Evolutionary conservation across 2,797 vertebrate species (phyloP).

Genomic region (Apogon hyalosoma): DNA sequence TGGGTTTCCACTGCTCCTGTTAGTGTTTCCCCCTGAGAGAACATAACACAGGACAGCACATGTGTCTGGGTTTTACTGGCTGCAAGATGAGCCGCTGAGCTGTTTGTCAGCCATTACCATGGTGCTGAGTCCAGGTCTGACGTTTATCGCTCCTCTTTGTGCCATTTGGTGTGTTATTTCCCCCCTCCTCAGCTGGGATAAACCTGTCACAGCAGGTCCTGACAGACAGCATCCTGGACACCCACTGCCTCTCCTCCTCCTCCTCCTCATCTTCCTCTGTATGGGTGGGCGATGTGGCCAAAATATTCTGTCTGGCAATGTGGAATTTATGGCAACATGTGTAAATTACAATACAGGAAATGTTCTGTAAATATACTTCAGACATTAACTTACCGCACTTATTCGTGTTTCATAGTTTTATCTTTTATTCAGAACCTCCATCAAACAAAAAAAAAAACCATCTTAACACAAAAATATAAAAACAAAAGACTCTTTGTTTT

Average conservation of each 20-base stretch:
- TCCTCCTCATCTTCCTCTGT: conserved; percentile 10
- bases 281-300: too few species aligned
- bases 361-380: too few species aligned
- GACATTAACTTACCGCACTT: too few species aligned
- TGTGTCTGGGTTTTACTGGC: conserved; percentile 48
- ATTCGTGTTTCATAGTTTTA: too few species aligned
- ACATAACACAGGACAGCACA: conserved; percentile 35
- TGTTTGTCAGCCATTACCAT: conserved; percentile 70
- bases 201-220: conserved; percentile 69
- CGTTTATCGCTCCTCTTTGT: conserved; percentile 70
- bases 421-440: too few species aligned
- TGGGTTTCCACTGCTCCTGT: conserved; percentile 13
- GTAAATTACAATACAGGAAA: too few species aligned
- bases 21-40: conserved; percentile 26
- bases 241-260: conserved; percentile 25
- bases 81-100: conserved; percentile 57
- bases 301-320: too few species aligned
- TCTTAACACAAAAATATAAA: too few species aligned
- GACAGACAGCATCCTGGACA: conserved; percentile 51
- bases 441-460: too few species aligned
- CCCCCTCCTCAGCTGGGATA: conserved; percentile 60
- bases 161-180: conserved; percentile 47
- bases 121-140: conserved; percentile 49
- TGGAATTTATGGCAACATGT: too few species aligned
- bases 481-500: too few species aligned